These are phyloP conservation scores for Schlechtendalia chinensis DNA, from an alignment of 1,140 invertebrate species.

Conservation along the genomic window DNA sequence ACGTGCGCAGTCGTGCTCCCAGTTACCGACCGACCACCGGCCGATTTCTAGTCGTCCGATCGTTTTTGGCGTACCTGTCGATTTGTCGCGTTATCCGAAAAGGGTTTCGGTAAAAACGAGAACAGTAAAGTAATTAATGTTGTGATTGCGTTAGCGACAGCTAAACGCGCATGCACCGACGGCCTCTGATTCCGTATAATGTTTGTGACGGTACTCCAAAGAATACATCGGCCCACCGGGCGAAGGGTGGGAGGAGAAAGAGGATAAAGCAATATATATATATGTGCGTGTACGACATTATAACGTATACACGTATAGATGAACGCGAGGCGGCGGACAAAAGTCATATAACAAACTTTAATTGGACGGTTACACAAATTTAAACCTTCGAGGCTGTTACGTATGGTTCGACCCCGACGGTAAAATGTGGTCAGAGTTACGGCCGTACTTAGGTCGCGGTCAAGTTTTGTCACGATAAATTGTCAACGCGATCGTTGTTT, in stretches of 20 bases:
- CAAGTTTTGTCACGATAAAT: conserved; percentile 27
- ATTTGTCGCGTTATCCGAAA: no score
- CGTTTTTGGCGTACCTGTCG: no score
- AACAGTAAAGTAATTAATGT: no score
- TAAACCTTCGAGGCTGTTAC: conserved; percentile 10
- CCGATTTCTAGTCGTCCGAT: no score
- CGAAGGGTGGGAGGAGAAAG: no score
- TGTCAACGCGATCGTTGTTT: not conserved
- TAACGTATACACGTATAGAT: not conserved
- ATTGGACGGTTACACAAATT: conserved; percentile 36
- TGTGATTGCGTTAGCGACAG: no score
- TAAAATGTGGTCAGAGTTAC: conserved; percentile 27
- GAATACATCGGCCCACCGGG: not conserved
- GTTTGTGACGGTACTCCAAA: not conserved
- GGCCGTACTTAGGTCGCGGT: conserved; percentile 12
- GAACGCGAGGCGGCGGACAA: not conserved
- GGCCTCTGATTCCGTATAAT: no score
- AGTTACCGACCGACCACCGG: no score
- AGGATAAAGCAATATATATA: conserved; percentile 5
- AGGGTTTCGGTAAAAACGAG: no score
- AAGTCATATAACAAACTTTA: conserved; percentile 46
- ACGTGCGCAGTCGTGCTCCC: no score
- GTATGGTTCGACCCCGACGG: conserved; percentile 27
- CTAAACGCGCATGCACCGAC: no score
- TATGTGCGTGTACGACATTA: not conserved